phyloP scores from a whole-genome alignment of 2,888 invertebrate species.

The Meghimatium bilineatum region DNA sequence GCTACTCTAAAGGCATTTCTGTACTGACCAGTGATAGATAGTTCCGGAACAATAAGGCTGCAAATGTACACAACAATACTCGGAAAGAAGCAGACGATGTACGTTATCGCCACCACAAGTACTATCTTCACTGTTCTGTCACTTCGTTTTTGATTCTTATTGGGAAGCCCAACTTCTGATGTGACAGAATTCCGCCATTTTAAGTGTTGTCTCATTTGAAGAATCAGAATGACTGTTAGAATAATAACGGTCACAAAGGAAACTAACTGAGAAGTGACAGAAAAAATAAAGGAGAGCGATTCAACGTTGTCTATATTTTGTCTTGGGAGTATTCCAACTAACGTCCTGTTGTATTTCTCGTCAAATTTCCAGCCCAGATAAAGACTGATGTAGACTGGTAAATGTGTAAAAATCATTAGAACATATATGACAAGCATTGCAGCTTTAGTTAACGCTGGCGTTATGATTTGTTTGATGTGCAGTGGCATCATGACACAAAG shows the following conservation, averaged over 20 bases:
- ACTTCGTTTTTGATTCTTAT: background rate
- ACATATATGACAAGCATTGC: background rate
- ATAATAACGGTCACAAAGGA: background rate
- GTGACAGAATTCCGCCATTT: background rate
- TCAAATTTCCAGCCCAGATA: background rate
- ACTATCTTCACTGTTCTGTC: background rate
- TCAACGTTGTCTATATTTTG: background rate
- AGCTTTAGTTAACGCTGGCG: background rate
- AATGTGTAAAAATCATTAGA: background rate
- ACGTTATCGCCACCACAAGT: background rate
- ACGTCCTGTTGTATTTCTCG: background rate
- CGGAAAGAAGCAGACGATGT: background rate
- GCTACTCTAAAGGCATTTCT: background rate
- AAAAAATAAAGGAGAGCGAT: background rate
- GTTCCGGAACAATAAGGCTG: background rate
- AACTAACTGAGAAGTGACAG: background rate
- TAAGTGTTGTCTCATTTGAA: background rate
- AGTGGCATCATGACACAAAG: background rate
- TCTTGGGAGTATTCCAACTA: background rate
- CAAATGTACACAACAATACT: background rate
- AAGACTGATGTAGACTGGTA: background rate
- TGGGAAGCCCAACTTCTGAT: background rate
- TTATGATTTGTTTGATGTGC: background rate
- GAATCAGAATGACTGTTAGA: background rate
- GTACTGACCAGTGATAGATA: background rate